Evolutionary conservation across 1,140 invertebrate species (phyloP), one percentile per base, ranked within the genome.

Genomic region (Brachionus paranguensis): DNA sequence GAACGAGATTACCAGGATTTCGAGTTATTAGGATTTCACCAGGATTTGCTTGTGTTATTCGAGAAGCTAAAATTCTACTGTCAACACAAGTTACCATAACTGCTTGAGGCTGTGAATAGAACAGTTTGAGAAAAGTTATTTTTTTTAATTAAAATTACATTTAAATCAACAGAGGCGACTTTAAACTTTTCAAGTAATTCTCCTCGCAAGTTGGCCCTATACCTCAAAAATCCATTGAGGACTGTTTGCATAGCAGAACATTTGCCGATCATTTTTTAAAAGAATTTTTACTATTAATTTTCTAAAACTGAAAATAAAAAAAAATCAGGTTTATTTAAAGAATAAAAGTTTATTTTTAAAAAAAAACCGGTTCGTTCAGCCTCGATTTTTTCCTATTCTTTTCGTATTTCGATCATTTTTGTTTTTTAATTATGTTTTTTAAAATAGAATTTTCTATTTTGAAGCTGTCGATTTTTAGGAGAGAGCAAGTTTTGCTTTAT

Each of bases 81-180:
- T 98, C 96, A 93, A 98, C 97, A 90, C 96, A 98, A 17, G 95
- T 96, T 89, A 98, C 96, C 90, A 98, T 95, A 84, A 98, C 93
- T 85, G 95, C 95, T 92, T 95, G 95, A 7, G 96, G 96, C 94
- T 83, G 3, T n/a, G 7, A 33, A 14, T 20, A 79, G 64, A 33
- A 47, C 17, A 37, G 8, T 27, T 81, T 14, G 10, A 3, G 20
- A 27, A 43, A 37, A 6, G 27, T 11, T 24, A 24, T 37, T 33
- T 37, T 97, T 89, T 86, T 87, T 85, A 92, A 29, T 14, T 12
- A 14, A 47, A 47, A 47, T 83, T 68, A 83, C 81, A 68, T 68
- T 68, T 27, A 43, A 53, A 37, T 68, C 37, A 17, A 37, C 20
- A n/a, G 60, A 29, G 3, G 20, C 64, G 41, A 50, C 27, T 70